Conservation (phyloP, 1,140 invertebrate species). For the Chrysoperla carnea region DNA sequence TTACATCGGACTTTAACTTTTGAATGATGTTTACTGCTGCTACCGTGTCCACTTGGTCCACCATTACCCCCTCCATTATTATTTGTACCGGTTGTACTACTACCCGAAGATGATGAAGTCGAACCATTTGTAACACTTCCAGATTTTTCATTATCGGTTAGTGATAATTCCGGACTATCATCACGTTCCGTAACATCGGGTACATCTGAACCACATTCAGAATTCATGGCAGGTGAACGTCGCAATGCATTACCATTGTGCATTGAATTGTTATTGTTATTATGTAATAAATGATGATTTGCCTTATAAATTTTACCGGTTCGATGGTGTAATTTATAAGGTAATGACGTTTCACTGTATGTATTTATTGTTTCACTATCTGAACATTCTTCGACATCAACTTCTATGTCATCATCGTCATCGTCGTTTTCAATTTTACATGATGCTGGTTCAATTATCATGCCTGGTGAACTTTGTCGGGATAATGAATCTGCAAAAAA, state of each 20-base stretch:
- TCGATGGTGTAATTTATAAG: neutral
- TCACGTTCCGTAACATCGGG: conserved; percentile 8
- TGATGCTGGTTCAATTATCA: conserved; percentile 10
- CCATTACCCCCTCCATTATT: neutral
- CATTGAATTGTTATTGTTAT: too few species aligned
- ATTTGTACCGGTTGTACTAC: conserved; percentile 1
- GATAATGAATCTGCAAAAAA: conserved; percentile 10
- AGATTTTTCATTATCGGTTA: too few species aligned
- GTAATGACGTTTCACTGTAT: too few species aligned
- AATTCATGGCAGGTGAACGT: conserved; percentile 13
- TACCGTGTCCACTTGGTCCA: neutral
- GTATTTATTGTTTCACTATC: conserved; percentile 13
- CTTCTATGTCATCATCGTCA: conserved; percentile 18
- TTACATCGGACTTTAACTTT: conserved; percentile 42
- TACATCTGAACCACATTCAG: conserved; percentile 19
- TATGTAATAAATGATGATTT: too few species aligned
- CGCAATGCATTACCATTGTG: conserved; percentile 3
- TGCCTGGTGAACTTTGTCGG: conserved; percentile 13
- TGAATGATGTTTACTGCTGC: neutral
- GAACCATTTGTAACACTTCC: neutral
- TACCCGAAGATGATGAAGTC: conserved; percentile 10
- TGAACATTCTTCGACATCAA: conserved; percentile 21
- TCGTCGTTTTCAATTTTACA: conserved; percentile 11
- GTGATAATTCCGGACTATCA: neutral
- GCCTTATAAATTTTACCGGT: neutral